phyloP scores from a whole-genome alignment of 2,797 vertebrate genomes.

The Agapornis canus region DNA sequence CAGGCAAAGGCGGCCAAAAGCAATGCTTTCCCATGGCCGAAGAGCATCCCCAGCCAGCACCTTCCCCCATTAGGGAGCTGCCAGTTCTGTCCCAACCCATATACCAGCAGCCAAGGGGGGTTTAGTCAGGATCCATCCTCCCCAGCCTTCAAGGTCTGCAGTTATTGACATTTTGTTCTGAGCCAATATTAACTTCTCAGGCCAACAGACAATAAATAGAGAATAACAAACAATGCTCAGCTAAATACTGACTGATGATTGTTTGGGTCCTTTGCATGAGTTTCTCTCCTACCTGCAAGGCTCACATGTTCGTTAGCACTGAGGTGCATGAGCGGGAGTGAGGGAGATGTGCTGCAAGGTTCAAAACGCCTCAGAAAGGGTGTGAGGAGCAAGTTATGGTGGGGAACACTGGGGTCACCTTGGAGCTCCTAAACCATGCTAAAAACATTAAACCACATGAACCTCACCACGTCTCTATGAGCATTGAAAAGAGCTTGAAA shows the following conservation, averaged over 20 bases:
- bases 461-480: fast-evolving
- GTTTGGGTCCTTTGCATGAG: slow-evolving; percentile 35
- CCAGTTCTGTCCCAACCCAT: neutral
- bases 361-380: neutral
- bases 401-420: neutral
- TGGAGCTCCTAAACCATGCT: neutral
- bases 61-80: neutral
- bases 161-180: slow-evolving; percentile 41
- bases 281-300: neutral
- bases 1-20: neutral
- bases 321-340: neutral
- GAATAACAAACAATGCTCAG: slow-evolving; percentile 34
- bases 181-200: slow-evolving; percentile 58
- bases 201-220: slow-evolving; percentile 48
- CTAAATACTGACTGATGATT: slow-evolving; percentile 62
- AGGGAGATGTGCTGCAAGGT: neutral
- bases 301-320: neutral
- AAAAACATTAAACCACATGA: neutral
- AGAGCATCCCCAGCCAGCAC: neutral
- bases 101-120: neutral
- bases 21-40: fast-evolving
- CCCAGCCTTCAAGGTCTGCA: slow-evolving; percentile 19
- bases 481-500: neutral
- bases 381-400: neutral
- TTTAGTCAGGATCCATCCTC: neutral